Base-by-base conservation (phyloP, 2,888 invertebrate genomes). In the Xanthia togata region DNA sequence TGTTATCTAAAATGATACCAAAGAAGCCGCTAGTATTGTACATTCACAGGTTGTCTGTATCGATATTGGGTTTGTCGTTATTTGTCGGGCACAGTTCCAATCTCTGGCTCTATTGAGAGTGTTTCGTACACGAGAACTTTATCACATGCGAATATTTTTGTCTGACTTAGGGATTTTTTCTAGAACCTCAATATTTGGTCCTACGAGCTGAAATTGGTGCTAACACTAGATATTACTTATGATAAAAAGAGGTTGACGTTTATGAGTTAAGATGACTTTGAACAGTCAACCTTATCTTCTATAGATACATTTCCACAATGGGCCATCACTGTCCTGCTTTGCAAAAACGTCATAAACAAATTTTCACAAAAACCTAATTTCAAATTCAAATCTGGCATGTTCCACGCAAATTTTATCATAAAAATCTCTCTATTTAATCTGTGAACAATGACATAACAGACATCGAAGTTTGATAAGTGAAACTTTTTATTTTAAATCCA, bases 21-120 rank as follows among this genome's bases (percentile, higher is more conserved):
- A 53, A 65, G 47, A 70, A 79, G 55, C 26, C 53, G 12, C 64
- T 4, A 57, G 41, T 35, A 35, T 77, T 69, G 79, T 78, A 83
- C 31, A 78, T 83, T 83, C 53, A 60, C 79, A 70, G 65, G 59
- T 65, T 70, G 64, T 84, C 50, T 83, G 31, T 62, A 83, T 55
- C 60, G 80, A 57, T 80, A 80, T 80, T 80, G 84, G 57, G 79
- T 78, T 65, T 83, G 70, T 65, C 55, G 70, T 47, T 83, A 83
- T 80, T 83, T 83, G 84, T 80, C 71, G 84, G 80, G 80, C 80
- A 84, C 80, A 80, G 84, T 79, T 83, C 84, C 84, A 83, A 84
- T 79, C 84, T 80, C 65, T 17, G 65, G 60, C 62, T 79, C 57
- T 62, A 80, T 83, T 62, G 84, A 80, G 65, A 67, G 60, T 83